phyloP scores from a whole-genome alignment of 92 coral and sea anemone genomes.

The Parazoanthus swiftii region DNA sequence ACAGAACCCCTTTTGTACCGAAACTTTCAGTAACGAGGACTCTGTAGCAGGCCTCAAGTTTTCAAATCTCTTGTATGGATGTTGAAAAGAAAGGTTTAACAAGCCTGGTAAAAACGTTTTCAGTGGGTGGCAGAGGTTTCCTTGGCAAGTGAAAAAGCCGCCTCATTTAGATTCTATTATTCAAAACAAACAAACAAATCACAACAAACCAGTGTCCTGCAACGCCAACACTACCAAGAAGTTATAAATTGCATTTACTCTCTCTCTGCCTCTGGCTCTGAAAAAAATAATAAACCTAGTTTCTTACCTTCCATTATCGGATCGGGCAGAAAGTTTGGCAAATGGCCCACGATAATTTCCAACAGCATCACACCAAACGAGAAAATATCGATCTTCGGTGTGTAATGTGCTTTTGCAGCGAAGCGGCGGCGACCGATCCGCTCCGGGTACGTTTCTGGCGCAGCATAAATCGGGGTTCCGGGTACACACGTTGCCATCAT shows the following conservation, averaged over 20 bases:
- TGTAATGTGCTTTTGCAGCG: constrained; percentile 58
- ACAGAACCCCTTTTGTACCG: too few relatives aligned
- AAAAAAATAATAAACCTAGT: background rate
- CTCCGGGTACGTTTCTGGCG: constrained; percentile 80
- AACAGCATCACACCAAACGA: constrained; percentile 80
- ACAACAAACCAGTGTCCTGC: background rate
- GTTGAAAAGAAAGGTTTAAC: too few relatives aligned
- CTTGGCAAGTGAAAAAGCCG: background rate
- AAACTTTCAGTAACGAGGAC: too few relatives aligned
- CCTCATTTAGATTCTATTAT: background rate
- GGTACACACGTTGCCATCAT: constrained; percentile 81
- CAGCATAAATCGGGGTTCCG: constrained; percentile 78
- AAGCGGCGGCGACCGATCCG: constrained; percentile 27
- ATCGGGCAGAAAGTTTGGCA: constrained; percentile 59
- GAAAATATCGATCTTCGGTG: constrained; percentile 80
- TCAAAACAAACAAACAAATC: too few relatives aligned
- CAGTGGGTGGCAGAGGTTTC: background rate
- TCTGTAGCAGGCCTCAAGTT: too few relatives aligned
- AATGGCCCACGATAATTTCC: constrained; percentile 82
- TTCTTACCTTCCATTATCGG: constrained; percentile 60
- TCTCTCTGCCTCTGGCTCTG: background rate
- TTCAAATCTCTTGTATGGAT: too few relatives aligned
- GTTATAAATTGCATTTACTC: background rate
- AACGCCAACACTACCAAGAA: background rate
- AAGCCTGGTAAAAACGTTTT: too few relatives aligned